These are phyloP conservation scores for Phrynocephalus versicolor DNA, from an alignment of 2,113 vertebrate species.

Conservation along the genomic window DNA sequence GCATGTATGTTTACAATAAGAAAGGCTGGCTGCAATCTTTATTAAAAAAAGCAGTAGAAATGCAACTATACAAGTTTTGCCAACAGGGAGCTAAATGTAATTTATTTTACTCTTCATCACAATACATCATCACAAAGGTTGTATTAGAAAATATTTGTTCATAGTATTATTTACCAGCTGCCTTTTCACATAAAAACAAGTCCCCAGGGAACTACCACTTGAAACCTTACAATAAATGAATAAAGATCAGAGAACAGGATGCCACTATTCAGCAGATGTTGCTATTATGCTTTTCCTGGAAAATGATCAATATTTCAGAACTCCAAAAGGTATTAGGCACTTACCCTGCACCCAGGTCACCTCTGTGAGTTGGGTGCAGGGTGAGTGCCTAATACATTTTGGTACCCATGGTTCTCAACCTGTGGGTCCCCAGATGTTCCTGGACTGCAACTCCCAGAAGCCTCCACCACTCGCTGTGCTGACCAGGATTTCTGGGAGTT, in stretches of 20 bases:
- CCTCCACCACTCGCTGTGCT: too few relatives aligned
- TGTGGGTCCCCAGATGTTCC: too few relatives aligned
- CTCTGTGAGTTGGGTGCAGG: too few relatives aligned
- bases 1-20: neutral
- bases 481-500: too few relatives aligned
- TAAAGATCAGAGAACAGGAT: neutral
- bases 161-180: neutral
- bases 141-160: neutral
- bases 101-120: neutral
- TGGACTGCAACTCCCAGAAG: too few relatives aligned
- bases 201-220: neutral
- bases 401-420: too few relatives aligned
- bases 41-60: neutral
- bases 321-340: neutral
- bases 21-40: neutral
- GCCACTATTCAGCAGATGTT: neutral
- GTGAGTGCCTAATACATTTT: too few relatives aligned
- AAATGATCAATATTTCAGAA: neutral
- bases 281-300: neutral
- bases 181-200: neutral
- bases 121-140: neutral
- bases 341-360: neutral
- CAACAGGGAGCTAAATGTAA: neutral
- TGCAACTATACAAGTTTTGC: neutral
- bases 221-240: neutral